These are phyloP conservation scores for Formica aserva DNA, from an alignment of 2,888 invertebrate species.

Conservation along the genomic window DNA sequence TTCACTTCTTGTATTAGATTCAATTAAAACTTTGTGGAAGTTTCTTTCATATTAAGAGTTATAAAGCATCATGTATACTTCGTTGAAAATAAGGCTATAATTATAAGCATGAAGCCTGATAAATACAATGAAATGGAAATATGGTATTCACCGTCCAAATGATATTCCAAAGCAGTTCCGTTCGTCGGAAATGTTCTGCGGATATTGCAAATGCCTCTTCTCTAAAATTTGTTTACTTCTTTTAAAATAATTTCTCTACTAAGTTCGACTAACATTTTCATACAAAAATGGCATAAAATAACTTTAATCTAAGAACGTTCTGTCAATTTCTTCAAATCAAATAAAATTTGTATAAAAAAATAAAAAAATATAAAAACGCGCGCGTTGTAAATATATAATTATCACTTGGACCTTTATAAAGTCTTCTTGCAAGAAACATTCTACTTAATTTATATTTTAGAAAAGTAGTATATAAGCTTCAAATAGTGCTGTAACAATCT, in stretches of 20 bases:
- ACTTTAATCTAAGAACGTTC: neutral
- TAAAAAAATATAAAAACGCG: neutral
- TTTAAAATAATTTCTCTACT: neutral
- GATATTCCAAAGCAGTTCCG: neutral
- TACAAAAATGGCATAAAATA: neutral
- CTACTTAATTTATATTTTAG: neutral
- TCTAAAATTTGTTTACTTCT: neutral
- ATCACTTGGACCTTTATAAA: neutral
- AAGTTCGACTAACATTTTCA: neutral
- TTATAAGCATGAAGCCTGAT: constrained; percentile 1
- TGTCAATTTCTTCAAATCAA: neutral
- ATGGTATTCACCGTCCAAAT: neutral
- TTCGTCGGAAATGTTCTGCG: neutral
- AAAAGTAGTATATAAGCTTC: neutral
- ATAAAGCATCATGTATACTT: neutral
- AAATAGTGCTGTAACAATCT: neutral
- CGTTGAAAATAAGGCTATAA: constrained; percentile 11
- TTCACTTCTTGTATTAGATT: constrained; percentile 45
- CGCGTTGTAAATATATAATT: neutral
- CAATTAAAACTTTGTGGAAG: constrained; percentile 59
- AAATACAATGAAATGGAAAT: neutral
- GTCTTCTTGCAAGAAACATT: neutral
- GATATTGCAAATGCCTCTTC: neutral
- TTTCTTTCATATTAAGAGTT: constrained; percentile 1
- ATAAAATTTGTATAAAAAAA: constrained; percentile 1